Base-by-base conservation (phyloP, 2,797 vertebrate genomes). In the Coluber constrictor region DNA sequence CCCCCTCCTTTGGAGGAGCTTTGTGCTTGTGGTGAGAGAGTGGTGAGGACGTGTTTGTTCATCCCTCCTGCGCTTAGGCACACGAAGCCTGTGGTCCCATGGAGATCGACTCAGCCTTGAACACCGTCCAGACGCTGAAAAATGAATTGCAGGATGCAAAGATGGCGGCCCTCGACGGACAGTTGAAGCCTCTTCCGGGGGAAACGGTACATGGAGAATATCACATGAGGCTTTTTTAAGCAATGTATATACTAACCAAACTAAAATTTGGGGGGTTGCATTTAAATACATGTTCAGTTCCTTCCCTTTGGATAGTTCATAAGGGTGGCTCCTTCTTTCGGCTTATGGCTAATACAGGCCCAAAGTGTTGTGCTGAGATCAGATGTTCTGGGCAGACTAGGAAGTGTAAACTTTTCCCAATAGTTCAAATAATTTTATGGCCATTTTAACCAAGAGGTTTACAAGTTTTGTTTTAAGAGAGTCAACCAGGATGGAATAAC, bases 81-180 rank as follows among this genome's bases (percentile, higher is more conserved):
- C 99, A 99, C 66, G 99, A 99, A 97, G 99, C 99, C 4, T 99
- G 99, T 93, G 99, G 99, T 47, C 99, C 99, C 32, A 98, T 99
- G 98, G 99, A 99, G 97, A 99, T 99, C 0, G 99, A 99, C 96
- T 99, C 99, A 0, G 99, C 99, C 5, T 98, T 99, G 94, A 99
- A 97, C 95, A 98, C 98, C 0, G 99, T 99, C 5, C 99, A 99
- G 96, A 99, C 98, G 0, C 98, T 99, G 12, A 99, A 99, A 97
- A 98, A 97, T 74, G 99, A 99, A 95, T 98, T 99, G 86, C 99
- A 99, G 93, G 99, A 99, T 87, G 99, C 99, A n/a, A 99, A 99
- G 98, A 98, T 99, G 98, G 98, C 99, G 0, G 98, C 99, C 5
- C 96, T 98, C 29, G 99, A 99, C 6, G 97, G 97, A 87, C 99